Base-by-base conservation (phyloP, 64 coral and sea anemone genomes). In the Trachythela sp. region DNA sequence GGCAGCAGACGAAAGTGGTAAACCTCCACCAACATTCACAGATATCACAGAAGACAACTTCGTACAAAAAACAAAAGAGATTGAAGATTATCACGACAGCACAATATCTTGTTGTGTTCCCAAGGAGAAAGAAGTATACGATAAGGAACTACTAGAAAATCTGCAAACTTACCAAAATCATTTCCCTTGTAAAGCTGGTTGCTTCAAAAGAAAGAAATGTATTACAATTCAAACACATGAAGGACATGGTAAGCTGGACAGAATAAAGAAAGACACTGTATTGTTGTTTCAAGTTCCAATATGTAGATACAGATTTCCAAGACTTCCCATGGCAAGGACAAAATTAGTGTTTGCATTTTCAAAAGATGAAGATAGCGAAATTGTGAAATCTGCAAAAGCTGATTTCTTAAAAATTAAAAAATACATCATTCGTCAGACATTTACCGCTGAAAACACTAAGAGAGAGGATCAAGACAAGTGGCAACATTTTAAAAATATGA, bases 21-120 rank as follows among this genome's bases (percentile, higher is more conserved):
- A 39, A 80, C 31, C 4, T 4, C 32, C 75, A 36, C 37, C 75
- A 39, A 37, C 75, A 36, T 80, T 80, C 3, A 18, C 75, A 80
- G 75, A 80, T 36, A 80, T 80, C 37, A 80, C 75, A 80, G 75
- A 80, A 80, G 75, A 80, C 15, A 80, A 80, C 33, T 37, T 37
- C 13, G 37, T 29, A 37, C 33, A 80, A 39, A 80, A 80, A 80
- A 80, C 34, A 35, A 80, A 39, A 80, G 75, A 80, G 30, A 80
- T 80, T 37, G 75, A 80, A 80, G 30, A 80, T 36, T 80, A 80
- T 36, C 75, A 80, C 37, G 75, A 80, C 9, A 22, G 20, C 3
- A 37, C 75, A 80, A 80, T 80, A 36, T 80, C 75, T 37, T 80
- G 75, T 39, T 80, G 75, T 39, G 31, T 80, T 35, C 75, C 75